Conservation (phyloP, 2,888 invertebrate genomes). For the Tanytarsus gracilentus region DNA sequence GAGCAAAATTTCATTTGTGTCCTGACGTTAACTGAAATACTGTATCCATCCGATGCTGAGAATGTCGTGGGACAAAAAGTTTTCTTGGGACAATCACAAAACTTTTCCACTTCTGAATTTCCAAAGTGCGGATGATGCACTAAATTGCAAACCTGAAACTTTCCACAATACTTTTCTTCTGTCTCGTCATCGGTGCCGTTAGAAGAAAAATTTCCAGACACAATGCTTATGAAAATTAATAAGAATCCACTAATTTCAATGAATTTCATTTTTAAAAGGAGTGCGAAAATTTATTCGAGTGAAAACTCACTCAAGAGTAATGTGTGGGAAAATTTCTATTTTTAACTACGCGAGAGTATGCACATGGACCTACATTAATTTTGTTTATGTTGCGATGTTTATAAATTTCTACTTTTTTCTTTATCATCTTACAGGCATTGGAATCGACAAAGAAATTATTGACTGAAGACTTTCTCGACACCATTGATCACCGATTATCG, state of each 20-base stretch:
- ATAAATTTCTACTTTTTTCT: slow-evolving; percentile 8
- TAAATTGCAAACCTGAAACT: slow-evolving; percentile 19
- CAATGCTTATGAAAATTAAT: too few relatives aligned
- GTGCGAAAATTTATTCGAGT: neutral
- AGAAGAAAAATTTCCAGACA: neutral
- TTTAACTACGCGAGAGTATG: neutral
- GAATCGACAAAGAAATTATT: slow-evolving; percentile 22
- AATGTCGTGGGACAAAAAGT: slow-evolving; percentile 17
- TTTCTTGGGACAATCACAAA: slow-evolving; percentile 17
- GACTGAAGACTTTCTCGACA: slow-evolving; percentile 14
- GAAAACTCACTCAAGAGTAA: neutral
- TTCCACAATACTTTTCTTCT: neutral
- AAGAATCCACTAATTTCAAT: too few relatives aligned
- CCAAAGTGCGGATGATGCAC: slow-evolving; percentile 15
- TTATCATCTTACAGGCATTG: slow-evolving; percentile 6
- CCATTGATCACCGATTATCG: slow-evolving; percentile 35
- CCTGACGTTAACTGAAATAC: slow-evolving; percentile 6
- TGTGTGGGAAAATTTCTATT: slow-evolving; percentile 9
- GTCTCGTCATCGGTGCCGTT: neutral
- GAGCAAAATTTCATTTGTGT: slow-evolving; percentile 28
- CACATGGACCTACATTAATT: slow-evolving; percentile 15
- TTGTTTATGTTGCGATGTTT: slow-evolving; percentile 4
- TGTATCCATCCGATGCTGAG: neutral
- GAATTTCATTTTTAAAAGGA: neutral
- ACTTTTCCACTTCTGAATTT: slow-evolving; percentile 12